Conservation (phyloP, 2,888 invertebrate genomes). For the Timema podura region DNA sequence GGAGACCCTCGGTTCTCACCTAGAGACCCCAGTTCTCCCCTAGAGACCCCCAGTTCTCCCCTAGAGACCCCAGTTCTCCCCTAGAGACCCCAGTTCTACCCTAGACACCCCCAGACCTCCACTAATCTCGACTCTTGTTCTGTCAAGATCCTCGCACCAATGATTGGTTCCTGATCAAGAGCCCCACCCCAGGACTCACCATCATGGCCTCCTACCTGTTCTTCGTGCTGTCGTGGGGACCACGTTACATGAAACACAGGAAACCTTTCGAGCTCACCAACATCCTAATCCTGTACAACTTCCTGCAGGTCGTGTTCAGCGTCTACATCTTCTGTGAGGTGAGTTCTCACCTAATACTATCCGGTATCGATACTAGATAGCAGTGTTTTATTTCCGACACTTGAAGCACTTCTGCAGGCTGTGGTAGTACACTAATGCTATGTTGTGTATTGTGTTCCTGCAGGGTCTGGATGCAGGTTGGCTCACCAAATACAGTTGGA, state of each 20-base stretch:
- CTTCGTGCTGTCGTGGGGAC: constrained; percentile 68
- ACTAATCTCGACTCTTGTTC: neutral
- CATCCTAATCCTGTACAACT: constrained; percentile 52
- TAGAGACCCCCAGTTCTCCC: no score
- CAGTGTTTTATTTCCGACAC: no score
- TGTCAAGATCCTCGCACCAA: constrained; percentile 59
- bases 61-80: no score
- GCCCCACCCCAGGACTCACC: constrained; percentile 57
- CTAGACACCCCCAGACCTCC: no score
- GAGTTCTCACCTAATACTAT: constrained; percentile 37
- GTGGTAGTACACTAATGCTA: no score
- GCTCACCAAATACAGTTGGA: constrained; percentile 39
- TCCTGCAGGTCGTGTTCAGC: constrained; percentile 51
- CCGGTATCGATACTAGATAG: no score
- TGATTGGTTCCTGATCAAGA: constrained; percentile 60
- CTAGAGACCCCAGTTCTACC: no score
- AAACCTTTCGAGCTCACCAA: constrained; percentile 48
- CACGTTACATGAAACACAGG: constrained; percentile 55
- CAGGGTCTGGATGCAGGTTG: constrained; percentile 40
- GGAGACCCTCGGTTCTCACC: no score
- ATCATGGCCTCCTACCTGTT: constrained; percentile 60
- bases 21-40: no score
- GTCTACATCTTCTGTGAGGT: constrained; percentile 75
- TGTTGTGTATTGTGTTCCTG: constrained; percentile 16
- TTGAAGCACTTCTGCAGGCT: no score